Evolutionary conservation across 92 coral and sea anemone species (phyloP).

Genomic region (Micromussa lordhowensis): DNA sequence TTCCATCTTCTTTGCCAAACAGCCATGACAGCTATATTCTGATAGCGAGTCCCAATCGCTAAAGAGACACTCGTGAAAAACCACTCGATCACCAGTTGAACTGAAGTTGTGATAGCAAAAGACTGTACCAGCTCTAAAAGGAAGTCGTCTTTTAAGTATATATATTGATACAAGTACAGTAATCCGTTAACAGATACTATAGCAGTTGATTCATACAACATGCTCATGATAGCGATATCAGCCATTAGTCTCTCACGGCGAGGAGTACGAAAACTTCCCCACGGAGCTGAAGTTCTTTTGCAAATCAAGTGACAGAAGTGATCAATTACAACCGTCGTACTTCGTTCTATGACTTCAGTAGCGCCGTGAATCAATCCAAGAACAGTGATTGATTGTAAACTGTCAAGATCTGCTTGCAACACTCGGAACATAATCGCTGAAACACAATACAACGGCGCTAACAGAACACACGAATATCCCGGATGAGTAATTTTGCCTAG

Average conservation of each 20-base stretch:
- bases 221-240: conserved; percentile 39
- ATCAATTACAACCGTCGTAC: neutral
- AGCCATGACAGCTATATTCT: conserved; percentile 33
- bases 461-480: conserved; percentile 14
- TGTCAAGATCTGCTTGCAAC: neutral
- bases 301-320: conserved; percentile 7
- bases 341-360: conserved; percentile 17
- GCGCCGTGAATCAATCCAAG: conserved; percentile 19
- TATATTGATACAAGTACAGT: neutral
- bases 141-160: neutral
- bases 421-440: neutral
- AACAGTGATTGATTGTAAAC: neutral
- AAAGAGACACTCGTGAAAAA: conserved; percentile 25
- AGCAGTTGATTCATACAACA: conserved; percentile 1
- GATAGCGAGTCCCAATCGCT: conserved; percentile 29
- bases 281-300: conserved; percentile 22
- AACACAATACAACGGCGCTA: neutral
- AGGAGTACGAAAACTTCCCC: conserved; percentile 49
- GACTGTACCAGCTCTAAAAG: neutral
- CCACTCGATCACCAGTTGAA: conserved; percentile 19
- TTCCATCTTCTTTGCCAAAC: conserved; percentile 17
- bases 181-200: neutral
- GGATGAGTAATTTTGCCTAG: conserved; percentile 11
- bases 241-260: conserved; percentile 47
- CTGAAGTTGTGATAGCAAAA: neutral